Evolutionary conservation across 2,888 invertebrate genomes (phyloP).

Genomic region (Ischnura elegans): DNA sequence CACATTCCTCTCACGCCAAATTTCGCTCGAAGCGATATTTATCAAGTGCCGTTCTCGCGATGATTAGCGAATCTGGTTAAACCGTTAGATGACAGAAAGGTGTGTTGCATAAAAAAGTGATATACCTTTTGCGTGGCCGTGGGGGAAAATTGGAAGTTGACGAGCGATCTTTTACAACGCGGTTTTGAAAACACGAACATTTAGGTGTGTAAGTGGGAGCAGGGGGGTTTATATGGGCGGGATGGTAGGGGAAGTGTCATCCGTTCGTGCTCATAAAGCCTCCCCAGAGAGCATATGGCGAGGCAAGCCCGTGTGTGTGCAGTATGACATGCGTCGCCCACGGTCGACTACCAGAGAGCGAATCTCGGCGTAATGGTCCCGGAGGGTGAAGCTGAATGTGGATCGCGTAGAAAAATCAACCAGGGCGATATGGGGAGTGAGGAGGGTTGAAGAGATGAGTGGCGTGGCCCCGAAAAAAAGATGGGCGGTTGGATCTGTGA

Average conservation of each 20-base stretch:
- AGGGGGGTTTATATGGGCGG: background rate
- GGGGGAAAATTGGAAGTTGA: background rate
- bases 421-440: background rate
- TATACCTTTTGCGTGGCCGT: background rate
- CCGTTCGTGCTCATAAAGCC: background rate
- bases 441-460: conserved; percentile 32
- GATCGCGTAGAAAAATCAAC: conserved; percentile 5
- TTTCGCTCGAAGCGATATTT: too few species aligned
- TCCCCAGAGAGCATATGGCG: background rate
- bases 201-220: background rate
- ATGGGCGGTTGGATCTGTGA: conserved; percentile 28
- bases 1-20: too few species aligned
- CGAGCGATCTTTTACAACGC: background rate
- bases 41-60: too few species aligned
- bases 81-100: too few species aligned
- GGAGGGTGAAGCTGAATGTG: background rate
- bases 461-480: background rate
- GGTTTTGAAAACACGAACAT: background rate
- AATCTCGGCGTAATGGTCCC: background rate
- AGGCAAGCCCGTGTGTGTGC: background rate
- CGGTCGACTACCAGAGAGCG: background rate
- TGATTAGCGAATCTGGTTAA: too few species aligned
- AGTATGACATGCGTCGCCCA: conserved; percentile 55
- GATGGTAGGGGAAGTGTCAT: background rate
- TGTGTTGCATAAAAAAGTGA: background rate